Evolutionary conservation across 1,140 invertebrate species (phyloP).

Genomic region (Ericerus pela): DNA sequence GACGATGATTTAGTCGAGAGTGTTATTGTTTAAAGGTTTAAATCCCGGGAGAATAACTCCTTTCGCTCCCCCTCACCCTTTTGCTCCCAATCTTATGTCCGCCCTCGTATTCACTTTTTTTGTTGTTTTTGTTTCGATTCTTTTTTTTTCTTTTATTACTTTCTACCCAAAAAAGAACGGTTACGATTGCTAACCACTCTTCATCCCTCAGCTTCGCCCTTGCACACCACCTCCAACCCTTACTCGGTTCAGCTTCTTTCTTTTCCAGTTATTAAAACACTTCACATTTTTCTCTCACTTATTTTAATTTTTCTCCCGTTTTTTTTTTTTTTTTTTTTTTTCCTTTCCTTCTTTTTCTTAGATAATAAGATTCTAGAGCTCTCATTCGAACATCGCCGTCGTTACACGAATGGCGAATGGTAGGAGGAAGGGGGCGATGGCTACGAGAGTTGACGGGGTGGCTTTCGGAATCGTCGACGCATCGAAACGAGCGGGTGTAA

Average conservation of each 20-base stretch:
- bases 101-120: too few species aligned
- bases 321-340: slow-evolving; percentile 18
- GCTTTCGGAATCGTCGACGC: too few species aligned
- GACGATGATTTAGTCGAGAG: slow-evolving; percentile 11
- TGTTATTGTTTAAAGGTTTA: slow-evolving; percentile 12
- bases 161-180: too few species aligned
- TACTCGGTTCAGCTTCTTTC: slow-evolving; percentile 18
- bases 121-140: too few species aligned
- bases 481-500: too few species aligned
- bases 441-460: too few species aligned
- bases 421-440: not conserved
- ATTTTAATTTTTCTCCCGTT: slow-evolving; percentile 17
- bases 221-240: too few species aligned
- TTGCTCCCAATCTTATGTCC: too few species aligned
- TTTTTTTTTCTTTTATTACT: too few species aligned
- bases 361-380: slow-evolving; percentile 21
- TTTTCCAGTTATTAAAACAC: slow-evolving; percentile 21
- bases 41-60: slow-evolving; percentile 10
- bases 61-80: not conserved
- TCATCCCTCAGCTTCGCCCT: too few species aligned
- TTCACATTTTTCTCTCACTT: slow-evolving; percentile 21
- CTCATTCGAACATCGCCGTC: slow-evolving; percentile 13
- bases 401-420: not conserved
- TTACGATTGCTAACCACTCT: slow-evolving; percentile 5
- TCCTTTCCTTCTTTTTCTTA: slow-evolving; percentile 12